Conservation (phyloP, 1,140 invertebrate genomes). For the Heliconius hewitsoni region DNA sequence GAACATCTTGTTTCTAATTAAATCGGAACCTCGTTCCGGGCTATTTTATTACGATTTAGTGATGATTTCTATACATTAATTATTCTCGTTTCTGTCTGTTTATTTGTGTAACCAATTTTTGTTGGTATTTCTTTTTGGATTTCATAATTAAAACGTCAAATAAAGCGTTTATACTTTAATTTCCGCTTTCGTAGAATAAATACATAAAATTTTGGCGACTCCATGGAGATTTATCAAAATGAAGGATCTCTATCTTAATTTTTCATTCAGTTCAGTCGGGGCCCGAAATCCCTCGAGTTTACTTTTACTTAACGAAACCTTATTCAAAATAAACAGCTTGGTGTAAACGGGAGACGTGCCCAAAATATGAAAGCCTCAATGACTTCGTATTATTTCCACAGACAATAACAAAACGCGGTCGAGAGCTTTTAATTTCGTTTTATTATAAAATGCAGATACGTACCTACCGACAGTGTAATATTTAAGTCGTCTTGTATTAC, state of each 20-base stretch:
- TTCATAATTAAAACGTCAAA: conserved; percentile 27
- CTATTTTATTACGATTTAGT: conserved; percentile 40
- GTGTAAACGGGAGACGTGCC: conserved; percentile 72
- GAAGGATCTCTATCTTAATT: conserved; percentile 54
- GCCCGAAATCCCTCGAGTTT: conserved; percentile 62
- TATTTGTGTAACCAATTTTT: neutral
- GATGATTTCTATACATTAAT: conserved; percentile 16
- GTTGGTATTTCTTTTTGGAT: conserved; percentile 12
- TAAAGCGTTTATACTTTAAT: conserved; percentile 5
- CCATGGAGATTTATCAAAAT: conserved; percentile 9
- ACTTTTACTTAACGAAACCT: conserved; percentile 76
- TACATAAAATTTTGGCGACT: conserved; percentile 1
- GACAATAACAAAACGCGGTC: conserved; percentile 52
- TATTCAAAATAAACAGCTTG: conserved; percentile 77
- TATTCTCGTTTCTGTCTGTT: neutral
- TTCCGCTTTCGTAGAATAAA: conserved; percentile 4
- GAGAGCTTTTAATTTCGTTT: conserved; percentile 41
- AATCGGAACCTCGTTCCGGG: conserved; percentile 48
- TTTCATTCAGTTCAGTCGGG: conserved; percentile 71
- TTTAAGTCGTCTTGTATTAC: conserved; percentile 13
- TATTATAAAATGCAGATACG: conserved; percentile 26
- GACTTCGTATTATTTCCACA: conserved; percentile 61
- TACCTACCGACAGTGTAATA: conserved; percentile 15
- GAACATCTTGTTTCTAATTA: conserved; percentile 56
- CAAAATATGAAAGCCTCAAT: conserved; percentile 65